Base-by-base conservation (phyloP, 37 sponge, comb jelly and placozoan species). In the Hexactinellida sp. region DNA sequence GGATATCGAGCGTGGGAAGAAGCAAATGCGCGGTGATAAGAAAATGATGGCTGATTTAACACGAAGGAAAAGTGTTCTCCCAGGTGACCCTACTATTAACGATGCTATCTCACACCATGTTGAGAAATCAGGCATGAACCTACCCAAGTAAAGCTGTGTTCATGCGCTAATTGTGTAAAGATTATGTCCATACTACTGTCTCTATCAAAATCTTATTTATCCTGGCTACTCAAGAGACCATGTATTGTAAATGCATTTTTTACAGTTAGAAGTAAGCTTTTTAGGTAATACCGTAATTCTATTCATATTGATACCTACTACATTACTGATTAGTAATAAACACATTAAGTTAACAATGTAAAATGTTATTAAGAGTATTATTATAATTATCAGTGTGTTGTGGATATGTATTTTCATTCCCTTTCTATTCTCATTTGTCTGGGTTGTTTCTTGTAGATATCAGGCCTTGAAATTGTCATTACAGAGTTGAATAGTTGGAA, bases 331-430 rank as follows among this genome's bases (percentile, higher is more conserved):
- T 32, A 63, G 25, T 32, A 25, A 63, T 28, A 63, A 7, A 63
- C 34, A 3, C 5, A n/a, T 63, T 47, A 47, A 47, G 52, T 47
- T 47, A 47, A 19, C 52, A 47, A n/a, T 63, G 21, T 63, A 3
- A 21, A 3, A 5, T 63, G 76, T 63, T 23, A 63, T 63, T 63
- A 63, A 63, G 3, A 63, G 13, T 41, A 41, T 41, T 63, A 63
- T 63, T 63, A n/a, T 63, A 25, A 63, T 63, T 63, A 63, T 63
- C 76, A 63, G 76, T 63, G 76, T 63, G 76, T 63, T 63, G 76
- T 63, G 34, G 52, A 47, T 47, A 16, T 63, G 30, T 23, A 63
- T 63, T 63, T 25, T 63, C 13, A 5, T 13, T 63, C 34, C 76
- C 5, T 63, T 63, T 63, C 30, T 63, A 9, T 47, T 19, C 16